These are phyloP conservation scores for Eptatretus atami DNA, from an alignment of 2,797 vertebrate genomes.

Conservation along the genomic window DNA sequence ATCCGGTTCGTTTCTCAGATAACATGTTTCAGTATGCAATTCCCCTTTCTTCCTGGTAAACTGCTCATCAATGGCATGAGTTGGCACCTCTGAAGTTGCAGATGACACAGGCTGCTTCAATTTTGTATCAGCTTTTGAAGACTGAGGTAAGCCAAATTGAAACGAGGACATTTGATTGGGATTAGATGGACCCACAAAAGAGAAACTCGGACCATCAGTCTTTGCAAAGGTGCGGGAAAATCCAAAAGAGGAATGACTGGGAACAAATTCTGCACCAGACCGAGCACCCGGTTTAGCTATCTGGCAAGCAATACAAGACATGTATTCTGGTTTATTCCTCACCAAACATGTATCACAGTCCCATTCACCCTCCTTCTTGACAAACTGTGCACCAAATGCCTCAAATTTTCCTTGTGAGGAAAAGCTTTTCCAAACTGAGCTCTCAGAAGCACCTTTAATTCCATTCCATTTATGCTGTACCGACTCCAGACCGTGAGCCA, in stretches of 20 bases:
- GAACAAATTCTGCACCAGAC: slow-evolving; percentile 9
- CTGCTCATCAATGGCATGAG: slow-evolving; percentile 14
- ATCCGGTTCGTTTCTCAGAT: slow-evolving; percentile 22
- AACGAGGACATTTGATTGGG: no score
- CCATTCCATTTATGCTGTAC: no score
- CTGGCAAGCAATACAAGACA: slow-evolving; percentile 17
- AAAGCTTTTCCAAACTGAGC: no score
- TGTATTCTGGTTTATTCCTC: slow-evolving; percentile 13
- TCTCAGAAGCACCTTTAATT: no score
- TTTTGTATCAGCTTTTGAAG: no score
- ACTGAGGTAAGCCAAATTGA: no score
- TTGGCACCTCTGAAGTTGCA: no score
- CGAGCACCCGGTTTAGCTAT: slow-evolving; percentile 13
- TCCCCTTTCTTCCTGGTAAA: slow-evolving; percentile 34
- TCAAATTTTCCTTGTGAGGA: slow-evolving; percentile 8
- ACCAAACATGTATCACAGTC: slow-evolving; percentile 13
- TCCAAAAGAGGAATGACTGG: slow-evolving; percentile 12
- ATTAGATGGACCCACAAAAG: no score
- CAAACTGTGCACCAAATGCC: slow-evolving; percentile 17
- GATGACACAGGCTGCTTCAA: no score
- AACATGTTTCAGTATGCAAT: slow-evolving; percentile 46
- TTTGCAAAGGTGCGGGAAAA: slow-evolving; percentile 8
- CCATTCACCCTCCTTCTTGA: slow-evolving; percentile 13
- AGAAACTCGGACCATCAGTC: slow-evolving; percentile 4
- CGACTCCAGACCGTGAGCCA: no score